Evolutionary conservation across 2,888 invertebrate species (phyloP).

Genomic region (Anthophora plumipes): DNA sequence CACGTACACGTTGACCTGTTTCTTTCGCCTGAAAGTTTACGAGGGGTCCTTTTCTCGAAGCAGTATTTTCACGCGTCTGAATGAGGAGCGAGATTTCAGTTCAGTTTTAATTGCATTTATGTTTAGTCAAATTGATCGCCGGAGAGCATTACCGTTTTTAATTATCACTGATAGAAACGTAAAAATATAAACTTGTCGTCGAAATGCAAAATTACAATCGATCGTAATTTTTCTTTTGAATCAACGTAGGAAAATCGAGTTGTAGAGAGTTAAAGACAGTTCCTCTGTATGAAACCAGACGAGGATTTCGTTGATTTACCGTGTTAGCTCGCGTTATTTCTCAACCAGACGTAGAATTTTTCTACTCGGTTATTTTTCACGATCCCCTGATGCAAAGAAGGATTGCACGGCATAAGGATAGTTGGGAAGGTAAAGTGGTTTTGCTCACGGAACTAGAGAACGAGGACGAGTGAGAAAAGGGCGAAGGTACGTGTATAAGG

Average conservation of each 20-base stretch:
- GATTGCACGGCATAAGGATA: conserved; percentile 68
- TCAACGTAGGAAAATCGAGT: too few relatives aligned
- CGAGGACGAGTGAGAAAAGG: conserved; percentile 47
- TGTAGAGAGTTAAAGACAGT: conserved; percentile 63
- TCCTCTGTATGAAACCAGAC: conserved; percentile 44
- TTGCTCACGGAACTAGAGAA: conserved; percentile 50
- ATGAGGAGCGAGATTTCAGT: conserved; percentile 45
- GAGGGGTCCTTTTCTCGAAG: conserved; percentile 21
- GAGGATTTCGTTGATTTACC: conserved; percentile 46
- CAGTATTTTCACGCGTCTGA: conserved; percentile 36
- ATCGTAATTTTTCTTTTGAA: too few relatives aligned
- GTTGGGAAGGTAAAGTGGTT: conserved; percentile 63
- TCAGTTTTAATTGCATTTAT: conserved; percentile 38
- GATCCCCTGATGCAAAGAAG: conserved; percentile 62
- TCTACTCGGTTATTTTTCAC: conserved; percentile 53
- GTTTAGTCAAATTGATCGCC: not conserved
- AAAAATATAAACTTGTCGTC: not conserved
- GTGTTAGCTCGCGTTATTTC: conserved; percentile 59
- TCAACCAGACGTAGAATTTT: conserved; percentile 55
- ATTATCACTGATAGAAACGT: not conserved
- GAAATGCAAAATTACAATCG: too few relatives aligned
- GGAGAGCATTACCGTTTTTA: not conserved
- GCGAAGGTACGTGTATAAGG: conserved; percentile 66
- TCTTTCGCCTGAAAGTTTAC: conserved; percentile 47
- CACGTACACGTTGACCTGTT: conserved; percentile 58